phyloP scores from a whole-genome alignment of 2,113 vertebrate genomes.

The Plotosus lineatus region DNA sequence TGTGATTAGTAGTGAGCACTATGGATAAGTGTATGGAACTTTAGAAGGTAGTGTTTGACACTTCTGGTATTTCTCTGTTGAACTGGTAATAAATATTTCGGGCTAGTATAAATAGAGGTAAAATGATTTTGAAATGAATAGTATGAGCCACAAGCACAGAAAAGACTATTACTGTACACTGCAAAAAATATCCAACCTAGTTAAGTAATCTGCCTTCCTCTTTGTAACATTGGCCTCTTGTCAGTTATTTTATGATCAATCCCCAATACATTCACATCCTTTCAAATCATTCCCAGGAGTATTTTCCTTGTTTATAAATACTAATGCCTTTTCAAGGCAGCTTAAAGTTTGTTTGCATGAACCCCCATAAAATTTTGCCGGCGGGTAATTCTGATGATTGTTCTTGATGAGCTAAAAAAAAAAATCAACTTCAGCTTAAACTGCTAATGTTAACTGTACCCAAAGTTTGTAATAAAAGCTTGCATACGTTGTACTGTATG shows the following conservation, averaged over 20 bases:
- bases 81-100: too few species aligned
- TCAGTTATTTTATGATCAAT: not conserved
- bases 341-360: not conserved
- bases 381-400: too few species aligned
- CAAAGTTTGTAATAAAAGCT: too few species aligned
- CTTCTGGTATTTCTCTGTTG: not conserved
- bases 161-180: too few species aligned
- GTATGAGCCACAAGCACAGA: not conserved
- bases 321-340: too few species aligned
- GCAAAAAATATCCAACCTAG: too few species aligned
- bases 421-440: too few species aligned
- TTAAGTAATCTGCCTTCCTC: not conserved
- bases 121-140: not conserved
- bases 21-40: not conserved
- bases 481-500: too few species aligned
- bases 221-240: not conserved
- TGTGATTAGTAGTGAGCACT: slow-evolving; percentile 14
- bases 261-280: not conserved
- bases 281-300: not conserved
- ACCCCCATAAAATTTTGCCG: not conserved
- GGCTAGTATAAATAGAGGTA: not conserved
- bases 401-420: too few species aligned
- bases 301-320: not conserved
- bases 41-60: not conserved
- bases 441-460: too few species aligned